Evolutionary conservation across 2,888 invertebrate species (phyloP), one percentile per base, ranked within the genome.

Genomic region (Biston betularia): DNA sequence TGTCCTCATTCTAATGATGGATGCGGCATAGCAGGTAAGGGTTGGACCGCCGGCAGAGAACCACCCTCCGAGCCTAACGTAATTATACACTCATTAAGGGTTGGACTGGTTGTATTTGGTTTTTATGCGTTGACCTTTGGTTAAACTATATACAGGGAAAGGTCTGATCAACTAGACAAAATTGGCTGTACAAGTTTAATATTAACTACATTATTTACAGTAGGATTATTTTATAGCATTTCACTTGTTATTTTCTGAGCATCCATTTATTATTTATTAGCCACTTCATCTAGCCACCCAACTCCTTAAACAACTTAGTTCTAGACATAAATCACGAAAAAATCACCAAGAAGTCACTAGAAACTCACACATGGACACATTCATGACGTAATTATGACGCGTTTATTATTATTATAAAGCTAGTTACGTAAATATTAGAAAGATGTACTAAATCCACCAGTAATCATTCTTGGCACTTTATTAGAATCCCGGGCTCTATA

Each of bases 11-110:
- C 77, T 88, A 86, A 87, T 89, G 87, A 84, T 85, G 79, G 83
- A 81, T 81, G 78, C 74, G 79, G 80, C 87, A 83, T 82, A 80
- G 82, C 87, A 85, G 87, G 90, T 88, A 90, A 84, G 75, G 74
- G 71, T 65, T 68, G 72, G 90, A 88, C 89, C 90, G 88, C 90
- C 90, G 85, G 87, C 87, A 77, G 83, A 62, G 89, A 86, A 75
- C 89, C 91, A 91, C 91, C 92, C 92, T 88, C 84, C 81, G 85
- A 78, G 85, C 71, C 88, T 83, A 86, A 89, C 87, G 69, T 89
- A 89, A 92, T 92, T 89, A 91, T 89, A 89, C 87, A 90, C 90
- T 89, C 89, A 92, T 92, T 91, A 90, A 86, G 85, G 87, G 81
- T 83, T 84, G 81, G 88, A 86, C 83, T 80, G 80, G 63, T 84